These are phyloP conservation scores for Endotricha flammealis DNA, from an alignment of 2,888 invertebrate genomes.

Conservation along the genomic window DNA sequence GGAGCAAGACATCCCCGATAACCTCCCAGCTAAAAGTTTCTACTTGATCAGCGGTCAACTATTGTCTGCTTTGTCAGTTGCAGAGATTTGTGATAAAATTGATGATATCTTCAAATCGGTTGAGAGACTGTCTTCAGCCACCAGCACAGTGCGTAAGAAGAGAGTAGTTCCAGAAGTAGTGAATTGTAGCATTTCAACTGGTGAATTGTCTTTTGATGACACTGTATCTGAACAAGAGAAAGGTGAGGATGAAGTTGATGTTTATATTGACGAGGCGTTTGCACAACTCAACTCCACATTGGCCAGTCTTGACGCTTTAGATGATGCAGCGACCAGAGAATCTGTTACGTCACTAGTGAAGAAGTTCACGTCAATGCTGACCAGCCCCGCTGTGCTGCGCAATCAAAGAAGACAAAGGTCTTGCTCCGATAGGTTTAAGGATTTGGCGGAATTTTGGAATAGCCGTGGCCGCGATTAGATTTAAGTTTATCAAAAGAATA, in stretches of 20 bases:
- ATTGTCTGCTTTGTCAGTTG: constrained; percentile 54
- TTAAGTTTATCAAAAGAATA: too few species aligned
- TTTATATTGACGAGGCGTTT: constrained; percentile 62
- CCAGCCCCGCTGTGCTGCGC: constrained; percentile 41
- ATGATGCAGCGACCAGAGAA: constrained; percentile 36
- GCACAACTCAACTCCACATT: constrained; percentile 47
- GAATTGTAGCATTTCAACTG: constrained; percentile 55
- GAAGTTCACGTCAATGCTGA: constrained; percentile 51
- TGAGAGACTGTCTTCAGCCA: constrained; percentile 50
- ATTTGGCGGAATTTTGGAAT: too few species aligned
- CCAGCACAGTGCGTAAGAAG: constrained; percentile 40
- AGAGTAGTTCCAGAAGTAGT: constrained; percentile 43
- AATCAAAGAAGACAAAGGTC: too few species aligned
- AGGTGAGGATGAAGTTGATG: constrained; percentile 45
- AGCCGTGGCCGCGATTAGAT: too few species aligned
- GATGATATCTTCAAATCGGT: constrained; percentile 65
- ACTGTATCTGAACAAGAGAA: constrained; percentile 36
- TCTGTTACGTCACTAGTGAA: constrained; percentile 61
- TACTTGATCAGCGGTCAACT: constrained; percentile 53
- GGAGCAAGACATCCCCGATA: constrained; percentile 25
- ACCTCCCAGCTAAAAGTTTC: constrained; percentile 39
- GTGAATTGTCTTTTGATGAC: constrained; percentile 58
- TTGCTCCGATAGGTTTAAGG: too few species aligned
- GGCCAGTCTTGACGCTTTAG: constrained; percentile 26
- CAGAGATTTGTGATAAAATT: constrained; percentile 57